Conservation (phyloP, 2,113 vertebrate genomes). For the Todiramphus chloris region DNA sequence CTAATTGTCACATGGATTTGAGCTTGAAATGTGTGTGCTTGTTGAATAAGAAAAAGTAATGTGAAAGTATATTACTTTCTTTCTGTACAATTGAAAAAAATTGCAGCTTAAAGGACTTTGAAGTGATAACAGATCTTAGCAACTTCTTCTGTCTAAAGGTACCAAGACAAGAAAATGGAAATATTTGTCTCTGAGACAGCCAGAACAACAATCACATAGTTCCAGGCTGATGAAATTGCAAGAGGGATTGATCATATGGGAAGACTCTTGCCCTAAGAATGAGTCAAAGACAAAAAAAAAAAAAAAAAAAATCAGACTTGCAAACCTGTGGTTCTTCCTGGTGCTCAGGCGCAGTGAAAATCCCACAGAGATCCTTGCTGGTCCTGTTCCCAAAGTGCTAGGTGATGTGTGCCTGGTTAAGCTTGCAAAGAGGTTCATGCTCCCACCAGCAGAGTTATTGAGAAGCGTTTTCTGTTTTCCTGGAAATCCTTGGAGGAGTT, state of each 20-base stretch:
- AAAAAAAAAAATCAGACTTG: neutral
- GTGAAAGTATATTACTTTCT: neutral
- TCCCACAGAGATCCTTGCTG: neutral
- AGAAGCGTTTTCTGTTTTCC: neutral
- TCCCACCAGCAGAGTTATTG: neutral
- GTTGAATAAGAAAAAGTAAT: neutral
- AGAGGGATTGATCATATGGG: neutral
- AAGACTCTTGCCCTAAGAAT: neutral
- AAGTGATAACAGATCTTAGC: neutral
- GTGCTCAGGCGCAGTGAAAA: neutral
- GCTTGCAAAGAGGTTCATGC: neutral
- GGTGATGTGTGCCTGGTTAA: rapidly evolving
- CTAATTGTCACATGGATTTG: neutral
- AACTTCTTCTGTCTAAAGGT: neutral
- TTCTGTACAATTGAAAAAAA: neutral
- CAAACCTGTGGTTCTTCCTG: neutral
- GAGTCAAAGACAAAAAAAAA: neutral
- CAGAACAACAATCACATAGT: neutral
- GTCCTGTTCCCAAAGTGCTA: neutral
- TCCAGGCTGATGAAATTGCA: neutral
- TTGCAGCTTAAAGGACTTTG: neutral
- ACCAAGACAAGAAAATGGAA: neutral
- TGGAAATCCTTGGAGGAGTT: neutral
- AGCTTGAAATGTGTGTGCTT: neutral
- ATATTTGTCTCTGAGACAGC: neutral